Evolutionary conservation across 2,113 vertebrate genomes (phyloP), one percentile per base, ranked within the genome.

Genomic region (sheep (Ovis aries)): DNA sequence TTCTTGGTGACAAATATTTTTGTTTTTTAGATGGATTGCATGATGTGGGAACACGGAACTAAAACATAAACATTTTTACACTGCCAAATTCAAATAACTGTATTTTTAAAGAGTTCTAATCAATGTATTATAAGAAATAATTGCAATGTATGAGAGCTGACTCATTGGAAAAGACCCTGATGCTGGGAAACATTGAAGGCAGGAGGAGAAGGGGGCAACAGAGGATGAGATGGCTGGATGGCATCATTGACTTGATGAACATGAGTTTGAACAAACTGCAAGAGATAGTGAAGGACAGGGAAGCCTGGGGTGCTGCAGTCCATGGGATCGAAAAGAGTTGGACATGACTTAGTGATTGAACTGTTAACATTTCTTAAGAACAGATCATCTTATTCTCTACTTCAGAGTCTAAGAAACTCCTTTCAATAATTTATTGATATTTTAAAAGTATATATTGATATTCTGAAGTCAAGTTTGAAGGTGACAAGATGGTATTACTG

Each of bases 381-480:
- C 23, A 43, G 48, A 96, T 55, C 43, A 53, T 48, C 40, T 95
- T 89, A 48, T 93, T 90, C 84, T 80, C 81, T 84, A 48, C 67
- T 90, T 84, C n/a, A 64, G 90, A 85, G 45, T n/a, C 55, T 23
- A 91, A 91, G 89, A 91, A 96, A 91, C 36, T 15, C 86, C 40
- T 57, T 91, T 93, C 80, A 77, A 94, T 77, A 45, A 3, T 67
- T 62, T 53, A 80, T 93, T 50, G 64, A 64, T 85, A 87, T 95
- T 95, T 92, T 81, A 62, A 84, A 96, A 43, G 1, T 64, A 67
- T 71, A 23, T 71, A 85, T 94, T 52, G 62, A 67, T 89, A 90
- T 96, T 95, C 91, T 82, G 74, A 88, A 96, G 96, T 91, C 71
- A 87, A 96, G 84, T 92, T 60, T 36, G 86, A 97, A 60, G 80